These are phyloP conservation scores for Cygnus buccinator DNA, from an alignment of 2,113 vertebrate species.

Conservation along the genomic window DNA sequence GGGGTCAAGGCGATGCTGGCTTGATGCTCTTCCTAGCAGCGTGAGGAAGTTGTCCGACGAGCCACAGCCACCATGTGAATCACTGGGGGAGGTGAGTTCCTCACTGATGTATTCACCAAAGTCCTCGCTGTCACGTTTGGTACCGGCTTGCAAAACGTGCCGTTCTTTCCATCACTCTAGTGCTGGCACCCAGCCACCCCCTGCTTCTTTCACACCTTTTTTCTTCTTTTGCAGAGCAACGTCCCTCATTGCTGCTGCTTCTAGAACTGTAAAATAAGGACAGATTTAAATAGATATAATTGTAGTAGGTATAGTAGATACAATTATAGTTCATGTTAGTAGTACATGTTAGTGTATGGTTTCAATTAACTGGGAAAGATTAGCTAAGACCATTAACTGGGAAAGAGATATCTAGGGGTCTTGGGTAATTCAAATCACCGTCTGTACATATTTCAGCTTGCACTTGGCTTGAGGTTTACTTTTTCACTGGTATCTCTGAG, in stretches of 20 bases:
- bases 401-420: background rate
- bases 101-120: background rate
- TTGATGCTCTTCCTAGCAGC: background rate
- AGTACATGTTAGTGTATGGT: background rate
- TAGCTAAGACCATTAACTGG: background rate
- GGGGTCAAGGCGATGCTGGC: no score
- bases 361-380: background rate
- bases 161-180: background rate
- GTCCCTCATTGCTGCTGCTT: background rate
- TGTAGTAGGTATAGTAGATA: background rate
- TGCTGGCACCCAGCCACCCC: background rate
- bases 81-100: background rate
- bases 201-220: background rate
- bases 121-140: background rate
- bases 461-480: background rate
- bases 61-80: background rate
- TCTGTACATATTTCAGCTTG: background rate
- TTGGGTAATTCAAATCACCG: background rate
- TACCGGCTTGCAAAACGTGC: background rate
- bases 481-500: background rate
- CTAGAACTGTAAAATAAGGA: background rate
- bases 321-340: background rate
- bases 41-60: background rate
- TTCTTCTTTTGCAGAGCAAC: background rate
- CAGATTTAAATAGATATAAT: background rate